These are phyloP conservation scores for Amphipoea lucens DNA, from an alignment of 2,888 invertebrate genomes.

Conservation along the genomic window DNA sequence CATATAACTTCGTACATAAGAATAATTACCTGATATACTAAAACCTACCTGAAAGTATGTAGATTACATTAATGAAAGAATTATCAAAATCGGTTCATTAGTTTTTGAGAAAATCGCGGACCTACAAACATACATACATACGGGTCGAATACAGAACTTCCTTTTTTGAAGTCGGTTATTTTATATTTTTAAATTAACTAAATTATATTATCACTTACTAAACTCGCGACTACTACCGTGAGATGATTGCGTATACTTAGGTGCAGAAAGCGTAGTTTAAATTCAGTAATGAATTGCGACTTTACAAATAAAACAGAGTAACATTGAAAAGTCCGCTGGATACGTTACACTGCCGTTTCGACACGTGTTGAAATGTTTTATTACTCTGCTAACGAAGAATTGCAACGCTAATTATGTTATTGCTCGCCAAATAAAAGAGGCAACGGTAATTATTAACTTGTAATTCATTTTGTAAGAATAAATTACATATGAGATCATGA, in stretches of 20 bases:
- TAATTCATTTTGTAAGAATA: constrained; percentile 53
- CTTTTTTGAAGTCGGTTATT: too few species aligned
- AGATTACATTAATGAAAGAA: too few species aligned
- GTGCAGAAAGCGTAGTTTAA: constrained; percentile 35
- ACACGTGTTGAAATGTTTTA: constrained; percentile 46
- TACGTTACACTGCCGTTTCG: constrained; percentile 33
- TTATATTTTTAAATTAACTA: background rate
- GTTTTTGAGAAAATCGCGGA: too few species aligned
- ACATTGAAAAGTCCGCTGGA: constrained; percentile 34
- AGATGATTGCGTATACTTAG: constrained; percentile 1
- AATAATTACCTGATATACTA: too few species aligned
- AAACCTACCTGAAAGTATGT: too few species aligned
- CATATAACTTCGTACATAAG: too few species aligned
- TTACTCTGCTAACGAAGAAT: constrained; percentile 37
- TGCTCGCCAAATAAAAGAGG: constrained; percentile 37
- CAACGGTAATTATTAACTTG: constrained; percentile 43
- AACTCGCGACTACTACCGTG: background rate
- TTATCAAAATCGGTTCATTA: too few species aligned
- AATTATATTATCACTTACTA: background rate
- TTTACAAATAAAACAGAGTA: constrained; percentile 43
- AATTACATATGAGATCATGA: constrained; percentile 30
- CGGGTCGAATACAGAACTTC: too few species aligned
- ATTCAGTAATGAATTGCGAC: constrained; percentile 31
- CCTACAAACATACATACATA: too few species aligned
- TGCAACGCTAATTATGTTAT: constrained; percentile 53